phyloP scores from a whole-genome alignment of 2,888 invertebrate species.

The Blera fallax region DNA sequence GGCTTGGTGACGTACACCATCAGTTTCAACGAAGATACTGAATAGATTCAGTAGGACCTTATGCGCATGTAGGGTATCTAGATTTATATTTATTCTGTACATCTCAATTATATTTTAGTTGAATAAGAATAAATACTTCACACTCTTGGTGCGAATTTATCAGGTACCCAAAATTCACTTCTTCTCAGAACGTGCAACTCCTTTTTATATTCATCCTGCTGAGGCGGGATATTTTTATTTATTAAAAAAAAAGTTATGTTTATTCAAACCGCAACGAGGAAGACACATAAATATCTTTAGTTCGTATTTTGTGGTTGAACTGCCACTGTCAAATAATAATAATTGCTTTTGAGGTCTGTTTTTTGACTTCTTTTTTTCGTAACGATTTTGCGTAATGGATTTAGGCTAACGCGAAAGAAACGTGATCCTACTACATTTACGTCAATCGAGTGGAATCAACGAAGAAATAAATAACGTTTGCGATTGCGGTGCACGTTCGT shows the following conservation, averaged over 20 bases:
- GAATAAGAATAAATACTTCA: neutral
- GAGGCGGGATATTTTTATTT: neutral
- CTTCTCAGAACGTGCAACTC: neutral
- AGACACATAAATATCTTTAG: neutral
- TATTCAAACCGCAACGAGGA: conserved; percentile 7
- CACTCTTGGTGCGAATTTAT: neutral
- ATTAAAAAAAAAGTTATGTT: neutral
- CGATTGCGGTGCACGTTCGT: conserved; percentile 18
- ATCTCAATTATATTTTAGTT: neutral
- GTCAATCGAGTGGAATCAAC: neutral
- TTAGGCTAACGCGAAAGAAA: conserved; percentile 21
- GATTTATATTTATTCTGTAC: neutral
- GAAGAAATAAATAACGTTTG: neutral
- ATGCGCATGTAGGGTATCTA: neutral
- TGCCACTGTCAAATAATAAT: neutral
- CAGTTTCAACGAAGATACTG: neutral
- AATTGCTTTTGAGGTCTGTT: neutral
- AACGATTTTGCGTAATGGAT: conserved; percentile 20
- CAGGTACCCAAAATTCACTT: neutral
- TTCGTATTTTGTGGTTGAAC: neutral
- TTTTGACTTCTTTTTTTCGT: too few species aligned
- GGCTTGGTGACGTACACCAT: neutral
- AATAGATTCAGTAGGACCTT: neutral
- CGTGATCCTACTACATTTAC: conserved; percentile 9
- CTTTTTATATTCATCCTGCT: neutral